Evolutionary conservation across 1,140 invertebrate species (phyloP), one percentile per base, ranked within the genome.

Genomic region (Apolygus lucorum): DNA sequence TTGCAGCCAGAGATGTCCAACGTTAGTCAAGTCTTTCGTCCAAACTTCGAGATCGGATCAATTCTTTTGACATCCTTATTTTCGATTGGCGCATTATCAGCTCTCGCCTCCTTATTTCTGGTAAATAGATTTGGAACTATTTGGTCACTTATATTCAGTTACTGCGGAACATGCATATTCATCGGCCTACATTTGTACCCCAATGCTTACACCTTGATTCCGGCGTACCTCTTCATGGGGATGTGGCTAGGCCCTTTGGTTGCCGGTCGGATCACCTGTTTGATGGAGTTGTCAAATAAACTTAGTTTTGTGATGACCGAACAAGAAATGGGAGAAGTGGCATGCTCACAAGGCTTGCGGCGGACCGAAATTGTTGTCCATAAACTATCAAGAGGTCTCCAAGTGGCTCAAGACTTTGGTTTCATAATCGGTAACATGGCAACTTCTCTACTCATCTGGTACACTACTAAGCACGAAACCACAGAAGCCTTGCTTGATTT

Each of bases 181-280:
- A 80, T 85, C 62, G 78, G 80, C 0, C 77, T 80, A 2, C 86
- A 88, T 71, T 73, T 87, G 0, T 87, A 84, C 74, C 85, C 86
- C 1, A 82, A 82, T n/a, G 78, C 85, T 68, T 85, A 83, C 72
- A 76, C 85, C 26, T 77, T 88, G 28, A 74, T 87, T 21, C 82
- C 84, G 14, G 82, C 82, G 17, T 88, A 87, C 73, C 79, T 84
- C 0, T 71, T 87, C 2, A 78, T 87, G 68, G 88, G 88, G 0
- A 67, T 84, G 0, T 82, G 80, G 21, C 71, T 82, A 2, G 84
- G 83, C 62, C 81, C 83, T 21, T 76, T 83, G 13, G 82, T 80
- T n/a, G 75, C 84, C 14, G 82, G 85, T 2, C 78, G 84, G 68
- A 81, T 82, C 0, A 80, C 84, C 0, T 81, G 86, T 65, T 79